Conservation (phyloP, 2,113 vertebrate species). For the Gymnobelideus leadbeateri region DNA sequence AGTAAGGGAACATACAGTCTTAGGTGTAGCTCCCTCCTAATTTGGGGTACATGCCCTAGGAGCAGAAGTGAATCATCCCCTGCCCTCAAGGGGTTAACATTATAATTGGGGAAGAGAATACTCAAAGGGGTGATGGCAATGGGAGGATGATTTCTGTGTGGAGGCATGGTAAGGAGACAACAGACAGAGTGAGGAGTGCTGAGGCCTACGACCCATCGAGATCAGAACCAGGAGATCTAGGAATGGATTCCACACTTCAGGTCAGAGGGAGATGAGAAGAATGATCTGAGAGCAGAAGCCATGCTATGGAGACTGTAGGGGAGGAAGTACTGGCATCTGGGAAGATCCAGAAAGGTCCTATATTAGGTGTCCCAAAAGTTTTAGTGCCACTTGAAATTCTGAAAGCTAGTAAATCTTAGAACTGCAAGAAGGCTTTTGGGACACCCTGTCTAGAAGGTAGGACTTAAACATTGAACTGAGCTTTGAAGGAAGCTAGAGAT, state of each 20-base stretch:
- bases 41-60: neutral
- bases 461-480: too few species aligned
- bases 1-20: neutral
- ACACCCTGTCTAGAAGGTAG: neutral
- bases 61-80: neutral
- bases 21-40: neutral
- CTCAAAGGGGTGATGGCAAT: neutral
- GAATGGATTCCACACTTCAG: neutral
- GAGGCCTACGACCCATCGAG: neutral
- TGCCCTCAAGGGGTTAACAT: neutral
- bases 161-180: neutral
- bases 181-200: neutral
- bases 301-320: too few species aligned
- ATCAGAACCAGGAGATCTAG: neutral
- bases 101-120: neutral
- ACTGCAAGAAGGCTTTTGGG: neutral
- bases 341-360: neutral
- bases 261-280: neutral
- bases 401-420: neutral
- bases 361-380: neutral
- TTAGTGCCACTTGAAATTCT: neutral
- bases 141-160: neutral
- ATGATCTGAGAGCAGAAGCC: neutral
- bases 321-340: neutral
- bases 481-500: too few species aligned